Base-by-base conservation (phyloP, 1,140 invertebrate genomes). In the Popillia japonica region DNA sequence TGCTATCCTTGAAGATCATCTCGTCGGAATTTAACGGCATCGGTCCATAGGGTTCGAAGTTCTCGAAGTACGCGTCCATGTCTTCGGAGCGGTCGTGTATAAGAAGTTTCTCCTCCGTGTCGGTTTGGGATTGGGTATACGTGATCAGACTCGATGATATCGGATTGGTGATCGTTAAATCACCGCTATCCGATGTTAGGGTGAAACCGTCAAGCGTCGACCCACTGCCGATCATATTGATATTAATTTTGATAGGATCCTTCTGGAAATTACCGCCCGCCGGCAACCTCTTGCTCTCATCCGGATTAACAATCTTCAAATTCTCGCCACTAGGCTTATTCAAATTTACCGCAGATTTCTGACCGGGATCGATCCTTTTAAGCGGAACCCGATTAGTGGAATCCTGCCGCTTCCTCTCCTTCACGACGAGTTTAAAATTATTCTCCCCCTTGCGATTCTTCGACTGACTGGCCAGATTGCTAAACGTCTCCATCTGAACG, bases 401-500 rank as follows among this genome's bases (percentile, higher is more conserved):
- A 40, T 74, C 40, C 7, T n/a, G 27, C 14, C 72, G 3, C 41
- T 74, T 74, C 40, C 3, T 40, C 27, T 40, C 27, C 27, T 48
- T 41, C 20, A 41, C 42, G 1, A 74, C 27, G 23, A 42, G 3
- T 41, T 74, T 41, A 74, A 41, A 23, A 48, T 22, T 42, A 10
- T n/a, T 14, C 17, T 40, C n/a, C 34, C 3, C 40, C 7, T 74
- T 74, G 40, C 22, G 40, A 9, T 2, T 41, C 9, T 42, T 22
- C n/a, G n/a, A 74, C 10, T 42, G 42, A 6, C n/a, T 11, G 1
- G 40, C 27, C 17, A 42, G 40, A 34, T 74, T 74, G n/a, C 72
- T 22, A n/a, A 74, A 74, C 0, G 72, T 74, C 20, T 74, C 42
- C 42, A 74, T 11, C 6, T 74, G 42, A 41, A 74, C 14, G 6